Percentiles rank a stretch among this genome's conserved stretches.
These are phyloP conservation scores for Crenuchus spilurus DNA, from an alignment of 2,797 vertebrate species.

Conservation along the genomic window DNA sequence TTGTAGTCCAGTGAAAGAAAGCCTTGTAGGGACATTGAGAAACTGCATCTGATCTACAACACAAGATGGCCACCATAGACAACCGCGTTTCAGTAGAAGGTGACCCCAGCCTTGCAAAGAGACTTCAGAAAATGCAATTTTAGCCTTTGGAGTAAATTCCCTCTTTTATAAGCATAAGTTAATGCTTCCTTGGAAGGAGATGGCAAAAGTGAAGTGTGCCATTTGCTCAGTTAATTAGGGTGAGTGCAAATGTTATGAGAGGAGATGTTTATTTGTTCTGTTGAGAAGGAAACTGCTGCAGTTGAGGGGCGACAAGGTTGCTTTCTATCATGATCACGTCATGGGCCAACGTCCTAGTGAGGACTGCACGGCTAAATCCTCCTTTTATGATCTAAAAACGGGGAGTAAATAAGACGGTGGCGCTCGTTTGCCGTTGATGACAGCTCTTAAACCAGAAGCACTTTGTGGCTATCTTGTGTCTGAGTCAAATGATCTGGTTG, in stretches of 20 bases:
- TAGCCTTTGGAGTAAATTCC: not conserved
- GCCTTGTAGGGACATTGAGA: constrained; percentile 47
- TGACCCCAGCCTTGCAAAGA: not conserved
- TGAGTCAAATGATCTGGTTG: constrained; percentile 55
- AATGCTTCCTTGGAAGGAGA: not conserved
- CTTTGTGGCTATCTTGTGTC: constrained; percentile 34
- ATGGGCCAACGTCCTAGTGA: constrained; percentile 62
- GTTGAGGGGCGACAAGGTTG: constrained; percentile 33
- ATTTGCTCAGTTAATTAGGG: constrained; percentile 20
- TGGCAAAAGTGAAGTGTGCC: not conserved
- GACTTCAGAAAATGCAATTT: not conserved
- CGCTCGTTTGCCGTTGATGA: constrained; percentile 65
- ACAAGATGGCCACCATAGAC: constrained; percentile 42
- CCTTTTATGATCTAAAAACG: constrained; percentile 69
- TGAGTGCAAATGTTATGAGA: constrained; percentile 32
- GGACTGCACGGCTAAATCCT: constrained; percentile 64
- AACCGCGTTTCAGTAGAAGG: not conserved
- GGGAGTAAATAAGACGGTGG: constrained; percentile 63
- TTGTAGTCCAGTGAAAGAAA: constrained; percentile 38
- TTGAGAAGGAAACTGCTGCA: constrained; percentile 21
- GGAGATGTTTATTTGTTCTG: constrained; percentile 47
- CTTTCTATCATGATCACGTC: constrained; percentile 57
- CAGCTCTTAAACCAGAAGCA: constrained; percentile 66
- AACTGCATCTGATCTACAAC: not conserved
- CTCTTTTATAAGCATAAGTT: not conserved